phyloP scores from a whole-genome alignment of 2,113 vertebrate species.

The Mirounga angustirostris region DNA sequence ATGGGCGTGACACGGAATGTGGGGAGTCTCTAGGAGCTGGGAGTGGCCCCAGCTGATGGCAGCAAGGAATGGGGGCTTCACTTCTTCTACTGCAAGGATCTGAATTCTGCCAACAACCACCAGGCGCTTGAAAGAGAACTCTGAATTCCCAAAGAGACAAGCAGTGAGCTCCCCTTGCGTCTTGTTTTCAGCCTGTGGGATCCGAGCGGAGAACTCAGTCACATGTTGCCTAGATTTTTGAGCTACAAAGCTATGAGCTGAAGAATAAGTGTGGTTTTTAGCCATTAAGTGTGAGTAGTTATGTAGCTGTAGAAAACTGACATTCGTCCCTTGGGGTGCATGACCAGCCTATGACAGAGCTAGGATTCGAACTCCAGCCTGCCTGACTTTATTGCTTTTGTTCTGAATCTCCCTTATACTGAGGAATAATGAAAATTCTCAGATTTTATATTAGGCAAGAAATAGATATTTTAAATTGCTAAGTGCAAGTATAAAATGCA shows the following conservation, averaged over 20 bases:
- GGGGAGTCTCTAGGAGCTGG: not conserved
- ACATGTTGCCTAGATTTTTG: not conserved
- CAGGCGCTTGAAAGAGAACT: not conserved
- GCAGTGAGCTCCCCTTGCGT: not conserved
- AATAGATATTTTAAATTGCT: constrained; percentile 30
- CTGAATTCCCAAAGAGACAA: not conserved
- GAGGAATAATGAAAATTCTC: not conserved
- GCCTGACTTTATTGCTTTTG: not conserved
- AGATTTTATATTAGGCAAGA: not conserved
- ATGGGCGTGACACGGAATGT: not conserved
- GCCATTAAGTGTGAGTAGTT: not conserved
- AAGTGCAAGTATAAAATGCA: constrained; percentile 9
- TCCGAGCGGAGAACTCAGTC: not conserved
- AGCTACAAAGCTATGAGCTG: not conserved
- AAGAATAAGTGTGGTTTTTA: not conserved
- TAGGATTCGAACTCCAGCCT: not conserved
- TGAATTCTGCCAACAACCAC: not conserved
- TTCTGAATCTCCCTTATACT: not conserved
- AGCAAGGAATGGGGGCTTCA: not conserved
- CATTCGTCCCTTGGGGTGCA: not conserved
- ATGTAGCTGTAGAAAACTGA: not conserved
- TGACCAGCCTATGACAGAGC: not conserved
- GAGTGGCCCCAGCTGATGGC: not conserved
- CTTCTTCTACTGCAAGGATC: not conserved
- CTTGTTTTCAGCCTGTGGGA: not conserved